A percentile compares a stretch with the other conserved stretches of the same genome.
phyloP scores from a whole-genome alignment of 2,113 vertebrate genomes.

The Hydropotes inermis region DNA sequence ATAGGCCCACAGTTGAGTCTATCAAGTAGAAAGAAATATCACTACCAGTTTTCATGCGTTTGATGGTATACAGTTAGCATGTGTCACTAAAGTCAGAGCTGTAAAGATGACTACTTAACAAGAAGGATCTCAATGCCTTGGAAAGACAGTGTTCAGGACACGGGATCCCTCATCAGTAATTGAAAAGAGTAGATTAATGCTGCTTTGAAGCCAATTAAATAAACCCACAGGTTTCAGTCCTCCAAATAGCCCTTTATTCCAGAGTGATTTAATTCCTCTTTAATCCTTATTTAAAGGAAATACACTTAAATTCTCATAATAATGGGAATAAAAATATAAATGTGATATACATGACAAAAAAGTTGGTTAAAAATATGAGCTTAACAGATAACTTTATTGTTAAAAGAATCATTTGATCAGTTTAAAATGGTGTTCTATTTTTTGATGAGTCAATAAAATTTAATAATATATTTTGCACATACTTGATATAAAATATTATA shows the following conservation, averaged over 20 bases:
- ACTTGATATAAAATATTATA: background rate
- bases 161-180: background rate
- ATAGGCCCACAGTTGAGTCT: background rate
- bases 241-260: background rate
- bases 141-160: background rate
- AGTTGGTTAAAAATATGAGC: background rate
- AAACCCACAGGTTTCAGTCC: background rate
- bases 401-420: background rate
- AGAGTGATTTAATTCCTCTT: background rate
- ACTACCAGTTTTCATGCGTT: background rate
- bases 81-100: background rate
- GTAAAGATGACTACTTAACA: background rate
- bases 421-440: background rate
- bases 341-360: background rate
- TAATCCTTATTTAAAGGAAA: background rate
- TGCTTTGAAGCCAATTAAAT: background rate
- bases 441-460: background rate
- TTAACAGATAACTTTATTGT: background rate
- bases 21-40: background rate
- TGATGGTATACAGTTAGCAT: background rate
- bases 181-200: background rate
- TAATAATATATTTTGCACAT: slow-evolving; percentile 16
- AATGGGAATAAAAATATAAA: background rate
- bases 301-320: background rate
- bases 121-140: background rate